phyloP scores from a whole-genome alignment of 2,113 vertebrate genomes.

The Barnardius zonarius region DNA sequence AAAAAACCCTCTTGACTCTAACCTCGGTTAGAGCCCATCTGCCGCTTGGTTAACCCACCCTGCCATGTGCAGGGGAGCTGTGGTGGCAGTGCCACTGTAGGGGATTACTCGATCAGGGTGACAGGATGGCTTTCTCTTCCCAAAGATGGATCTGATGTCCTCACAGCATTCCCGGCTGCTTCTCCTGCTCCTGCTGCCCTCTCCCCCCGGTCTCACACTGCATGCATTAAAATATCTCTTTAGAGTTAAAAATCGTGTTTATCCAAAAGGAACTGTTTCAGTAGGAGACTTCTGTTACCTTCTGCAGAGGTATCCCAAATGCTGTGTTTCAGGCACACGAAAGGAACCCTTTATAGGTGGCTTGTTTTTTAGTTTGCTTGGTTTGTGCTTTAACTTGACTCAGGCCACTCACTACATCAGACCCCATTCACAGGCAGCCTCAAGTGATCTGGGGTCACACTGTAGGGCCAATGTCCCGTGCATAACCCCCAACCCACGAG shows the following conservation, averaged over 20 bases:
- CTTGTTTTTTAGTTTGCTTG: neutral
- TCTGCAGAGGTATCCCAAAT: neutral
- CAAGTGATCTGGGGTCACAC: neutral
- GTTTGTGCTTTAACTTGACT: neutral
- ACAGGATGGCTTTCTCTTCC: neutral
- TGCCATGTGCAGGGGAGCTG: neutral
- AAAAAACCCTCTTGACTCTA: constrained; percentile 15
- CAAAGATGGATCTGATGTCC: neutral
- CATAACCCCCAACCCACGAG: neutral
- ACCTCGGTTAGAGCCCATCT: constrained; percentile 16
- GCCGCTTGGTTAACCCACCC: neutral
- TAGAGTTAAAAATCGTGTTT: neutral
- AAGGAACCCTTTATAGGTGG: neutral
- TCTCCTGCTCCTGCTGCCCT: neutral
- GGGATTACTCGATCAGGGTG: neutral
- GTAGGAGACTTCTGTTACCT: neutral
- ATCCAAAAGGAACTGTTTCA: neutral
- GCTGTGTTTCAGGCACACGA: neutral
- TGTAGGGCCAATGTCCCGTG: rapidly evolving
- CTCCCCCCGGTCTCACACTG: neutral
- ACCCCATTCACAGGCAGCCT: neutral
- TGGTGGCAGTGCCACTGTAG: neutral
- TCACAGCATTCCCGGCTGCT: neutral
- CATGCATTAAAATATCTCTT: neutral
- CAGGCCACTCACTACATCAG: neutral